Evolutionary conservation across 2,797 vertebrate species (phyloP).

Genomic region (Lepilemur septentrionalis): DNA sequence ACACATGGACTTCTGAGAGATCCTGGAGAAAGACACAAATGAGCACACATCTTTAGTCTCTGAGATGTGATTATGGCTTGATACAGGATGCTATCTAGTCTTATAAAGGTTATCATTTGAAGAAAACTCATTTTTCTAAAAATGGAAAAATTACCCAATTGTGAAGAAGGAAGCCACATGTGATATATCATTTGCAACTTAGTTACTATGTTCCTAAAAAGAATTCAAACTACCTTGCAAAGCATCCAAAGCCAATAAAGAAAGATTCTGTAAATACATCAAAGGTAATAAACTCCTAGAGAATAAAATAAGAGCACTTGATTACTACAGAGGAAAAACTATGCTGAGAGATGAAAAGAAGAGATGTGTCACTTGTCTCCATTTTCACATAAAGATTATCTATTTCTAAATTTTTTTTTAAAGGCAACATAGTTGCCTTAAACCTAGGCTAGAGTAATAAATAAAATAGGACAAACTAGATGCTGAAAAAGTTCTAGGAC

Average conservation of each 20-base stretch:
- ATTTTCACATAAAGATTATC: neutral
- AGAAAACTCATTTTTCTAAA: conserved; percentile 22
- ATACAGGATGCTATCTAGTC: neutral
- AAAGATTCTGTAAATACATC: conserved; percentile 24
- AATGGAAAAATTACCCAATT: neutral
- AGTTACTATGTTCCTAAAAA: neutral
- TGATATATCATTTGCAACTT: neutral
- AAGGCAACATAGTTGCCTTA: neutral
- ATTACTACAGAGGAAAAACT: conserved; percentile 6
- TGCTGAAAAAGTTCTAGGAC: neutral
- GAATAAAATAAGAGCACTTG: neutral
- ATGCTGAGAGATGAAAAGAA: neutral
- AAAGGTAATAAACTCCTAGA: neutral
- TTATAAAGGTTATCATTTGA: neutral
- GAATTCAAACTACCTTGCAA: neutral
- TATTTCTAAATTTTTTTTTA: neutral
- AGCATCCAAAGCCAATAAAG: neutral
- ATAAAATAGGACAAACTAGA: neutral
- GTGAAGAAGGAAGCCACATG: neutral
- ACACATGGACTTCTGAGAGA: neutral
- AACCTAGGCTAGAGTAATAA: neutral
- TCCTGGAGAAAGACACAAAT: neutral
- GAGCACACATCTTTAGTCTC: neutral
- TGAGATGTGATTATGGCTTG: neutral
- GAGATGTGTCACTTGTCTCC: neutral